phyloP scores from a whole-genome alignment of 2,113 vertebrate species.

The Saguinus midas region DNA sequence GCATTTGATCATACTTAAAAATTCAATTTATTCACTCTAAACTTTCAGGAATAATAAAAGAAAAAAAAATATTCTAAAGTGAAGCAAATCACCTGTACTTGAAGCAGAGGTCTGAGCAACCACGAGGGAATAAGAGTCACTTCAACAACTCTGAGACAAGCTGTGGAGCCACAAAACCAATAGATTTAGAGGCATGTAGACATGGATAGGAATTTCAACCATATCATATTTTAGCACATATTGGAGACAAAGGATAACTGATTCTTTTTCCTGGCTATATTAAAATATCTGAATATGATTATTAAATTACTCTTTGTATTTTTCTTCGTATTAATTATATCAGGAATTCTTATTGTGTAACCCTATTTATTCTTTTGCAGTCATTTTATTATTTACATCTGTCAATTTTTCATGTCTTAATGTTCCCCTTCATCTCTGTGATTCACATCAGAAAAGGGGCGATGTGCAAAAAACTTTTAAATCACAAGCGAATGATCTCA shows the following conservation, averaged over 20 bases:
- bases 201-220: not conserved
- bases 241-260: not conserved
- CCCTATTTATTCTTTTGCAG: not conserved
- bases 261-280: not conserved
- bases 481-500: not conserved
- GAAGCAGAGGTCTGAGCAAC: not conserved
- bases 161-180: accelerated
- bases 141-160: not conserved
- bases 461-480: not conserved
- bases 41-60: not conserved
- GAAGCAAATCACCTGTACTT: not conserved
- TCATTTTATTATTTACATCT: not conserved
- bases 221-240: not conserved
- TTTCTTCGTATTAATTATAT: not conserved
- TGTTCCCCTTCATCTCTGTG: not conserved
- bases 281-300: not conserved
- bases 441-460: not conserved
- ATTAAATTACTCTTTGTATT: not conserved
- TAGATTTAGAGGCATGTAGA: not conserved
- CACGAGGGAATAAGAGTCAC: not conserved
- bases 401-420: not conserved
- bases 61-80: not conserved
- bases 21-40: not conserved
- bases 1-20: not conserved
- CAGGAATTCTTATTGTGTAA: not conserved